A percentile compares a stretch with the other conserved stretches of the same genome.
Evolutionary conservation across 2,888 invertebrate genomes (phyloP).

Genomic region (Argyresthia albistria): DNA sequence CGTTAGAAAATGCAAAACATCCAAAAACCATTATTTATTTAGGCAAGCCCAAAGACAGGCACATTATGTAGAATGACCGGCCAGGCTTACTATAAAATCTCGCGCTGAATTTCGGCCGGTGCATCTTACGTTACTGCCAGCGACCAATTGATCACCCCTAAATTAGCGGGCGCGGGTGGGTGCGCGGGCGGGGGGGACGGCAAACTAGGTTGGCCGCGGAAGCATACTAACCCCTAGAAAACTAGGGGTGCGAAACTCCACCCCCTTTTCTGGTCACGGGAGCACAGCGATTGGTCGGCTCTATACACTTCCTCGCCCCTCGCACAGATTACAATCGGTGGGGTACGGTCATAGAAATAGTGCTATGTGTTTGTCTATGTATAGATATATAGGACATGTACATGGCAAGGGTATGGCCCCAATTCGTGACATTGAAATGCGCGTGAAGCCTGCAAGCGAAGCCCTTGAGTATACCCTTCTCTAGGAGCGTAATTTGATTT

Average conservation of each 20-base stretch:
- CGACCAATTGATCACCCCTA: slow-evolving; percentile 68
- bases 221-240: slow-evolving; percentile 74
- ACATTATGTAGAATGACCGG: neutral
- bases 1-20: too few relatives aligned
- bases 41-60: too few relatives aligned
- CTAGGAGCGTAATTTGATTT: too few relatives aligned
- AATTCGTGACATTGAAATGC: slow-evolving; percentile 57
- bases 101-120: slow-evolving; percentile 30
- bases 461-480: too few relatives aligned
- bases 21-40: too few relatives aligned
- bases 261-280: slow-evolving; percentile 71
- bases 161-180: slow-evolving; percentile 42
- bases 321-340: slow-evolving; percentile 70
- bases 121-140: slow-evolving; percentile 49
- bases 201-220: slow-evolving; percentile 72
- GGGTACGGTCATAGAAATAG: slow-evolving; percentile 71
- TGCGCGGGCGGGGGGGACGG: slow-evolving; percentile 46
- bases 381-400: slow-evolving; percentile 35
- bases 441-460: neutral
- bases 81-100: slow-evolving; percentile 5
- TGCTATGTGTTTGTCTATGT: slow-evolving; percentile 57
- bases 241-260: slow-evolving; percentile 73
- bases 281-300: slow-evolving; percentile 68
- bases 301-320: slow-evolving; percentile 60
- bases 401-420: slow-evolving; percentile 25